Evolutionary conservation across 2,888 invertebrate genomes (phyloP).

Genomic region (Helobdella robusta): DNA sequence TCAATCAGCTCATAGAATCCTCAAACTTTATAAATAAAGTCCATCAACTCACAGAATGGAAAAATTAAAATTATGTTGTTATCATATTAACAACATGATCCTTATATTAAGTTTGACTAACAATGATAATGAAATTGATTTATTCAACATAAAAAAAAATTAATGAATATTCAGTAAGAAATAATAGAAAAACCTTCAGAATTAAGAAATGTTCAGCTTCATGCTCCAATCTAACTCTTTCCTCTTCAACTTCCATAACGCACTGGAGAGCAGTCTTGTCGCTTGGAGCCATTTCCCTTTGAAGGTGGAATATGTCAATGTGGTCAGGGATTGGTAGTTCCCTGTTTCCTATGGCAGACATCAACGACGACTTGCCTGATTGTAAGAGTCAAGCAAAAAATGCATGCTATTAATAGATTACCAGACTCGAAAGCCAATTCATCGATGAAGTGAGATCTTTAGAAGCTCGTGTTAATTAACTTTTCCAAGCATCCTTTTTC

Average conservation of each 20-base stretch:
- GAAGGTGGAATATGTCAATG: conserved; percentile 92
- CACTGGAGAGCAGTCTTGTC: conserved; percentile 88
- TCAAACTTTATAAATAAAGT: too few relatives aligned
- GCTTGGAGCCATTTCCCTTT: conserved; percentile 94
- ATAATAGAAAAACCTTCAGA: neutral
- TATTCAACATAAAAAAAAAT: neutral
- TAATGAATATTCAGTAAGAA: neutral
- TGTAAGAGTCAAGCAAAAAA: neutral
- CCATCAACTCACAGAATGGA: too few relatives aligned
- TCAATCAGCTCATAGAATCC: too few relatives aligned
- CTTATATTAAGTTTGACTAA: too few relatives aligned
- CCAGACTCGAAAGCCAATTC: too few relatives aligned
- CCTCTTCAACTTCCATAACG: conserved; percentile 96
- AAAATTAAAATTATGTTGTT: too few relatives aligned
- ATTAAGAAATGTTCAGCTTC: conserved; percentile 75
- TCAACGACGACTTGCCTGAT: conserved; percentile 78
- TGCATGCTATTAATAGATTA: neutral
- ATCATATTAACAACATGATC: too few relatives aligned
- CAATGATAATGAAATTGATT: too few relatives aligned
- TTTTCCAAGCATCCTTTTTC: too few relatives aligned
- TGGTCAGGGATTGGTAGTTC: conserved; percentile 90
- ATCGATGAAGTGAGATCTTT: too few relatives aligned
- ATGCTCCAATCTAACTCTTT: conserved; percentile 77
- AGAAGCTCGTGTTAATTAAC: too few relatives aligned
- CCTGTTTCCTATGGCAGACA: conserved; percentile 80